Percentiles rank a stretch among this genome's conserved stretches.
Conservation (phyloP, 2,113 vertebrate genomes). For the Gallinago media region DNA sequence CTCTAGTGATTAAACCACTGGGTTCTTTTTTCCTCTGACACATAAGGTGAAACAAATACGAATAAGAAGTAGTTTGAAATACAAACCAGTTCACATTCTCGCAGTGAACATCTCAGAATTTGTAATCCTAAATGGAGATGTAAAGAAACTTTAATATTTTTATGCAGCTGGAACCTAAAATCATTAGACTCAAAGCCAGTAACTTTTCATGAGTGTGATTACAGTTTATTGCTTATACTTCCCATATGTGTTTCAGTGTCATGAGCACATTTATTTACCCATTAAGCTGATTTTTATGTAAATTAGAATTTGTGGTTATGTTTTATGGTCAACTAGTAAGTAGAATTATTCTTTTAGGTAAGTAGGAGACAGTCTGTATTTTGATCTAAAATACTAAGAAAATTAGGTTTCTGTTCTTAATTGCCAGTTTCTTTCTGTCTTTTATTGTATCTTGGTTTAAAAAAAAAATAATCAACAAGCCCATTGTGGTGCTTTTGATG, state of each 20-base stretch:
- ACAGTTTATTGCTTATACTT: neutral
- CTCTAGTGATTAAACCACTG: neutral
- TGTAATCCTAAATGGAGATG: neutral
- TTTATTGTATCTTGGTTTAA: neutral
- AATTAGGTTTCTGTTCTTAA: neutral
- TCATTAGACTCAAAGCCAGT: neutral
- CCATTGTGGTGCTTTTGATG: slow-evolving; percentile 14
- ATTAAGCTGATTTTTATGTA: neutral
- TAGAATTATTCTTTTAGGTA: neutral
- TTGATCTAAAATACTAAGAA: neutral
- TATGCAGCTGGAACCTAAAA: neutral
- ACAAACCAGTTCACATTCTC: neutral
- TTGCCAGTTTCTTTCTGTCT: neutral
- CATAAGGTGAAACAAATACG: neutral
- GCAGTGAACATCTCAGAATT: neutral
- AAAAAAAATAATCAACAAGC: neutral
- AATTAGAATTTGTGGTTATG: neutral
- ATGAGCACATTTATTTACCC: neutral
- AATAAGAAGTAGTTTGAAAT: neutral
- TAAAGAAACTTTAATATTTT: neutral
- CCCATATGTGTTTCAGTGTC: neutral
- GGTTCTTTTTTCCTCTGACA: neutral
- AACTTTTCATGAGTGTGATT: neutral
- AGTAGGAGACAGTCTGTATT: neutral
- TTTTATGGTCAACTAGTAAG: neutral